Percentiles rank a stretch among this genome's conserved stretches.
Conservation (phyloP, 2,888 invertebrate species). For the Sinohyriopsis cumingii region DNA sequence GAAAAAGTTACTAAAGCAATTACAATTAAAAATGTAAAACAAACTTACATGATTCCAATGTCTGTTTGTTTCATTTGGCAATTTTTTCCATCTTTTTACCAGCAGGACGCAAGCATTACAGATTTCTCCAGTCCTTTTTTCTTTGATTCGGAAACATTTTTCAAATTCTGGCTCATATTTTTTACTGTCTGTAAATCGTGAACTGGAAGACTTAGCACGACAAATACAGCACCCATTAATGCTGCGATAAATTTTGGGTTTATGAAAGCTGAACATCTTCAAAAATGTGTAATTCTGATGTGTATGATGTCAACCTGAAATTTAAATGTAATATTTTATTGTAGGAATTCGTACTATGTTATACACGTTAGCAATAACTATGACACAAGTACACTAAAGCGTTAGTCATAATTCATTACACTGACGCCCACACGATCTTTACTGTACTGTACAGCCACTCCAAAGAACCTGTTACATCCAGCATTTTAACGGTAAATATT, state of each 20-base stretch:
- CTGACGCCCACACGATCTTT: no score
- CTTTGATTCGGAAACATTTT: slow-evolving; percentile 82
- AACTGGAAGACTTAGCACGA: slow-evolving; percentile 86
- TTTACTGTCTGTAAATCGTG: slow-evolving; percentile 87
- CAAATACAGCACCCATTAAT: slow-evolving; percentile 89
- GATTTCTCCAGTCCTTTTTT: slow-evolving; percentile 85
- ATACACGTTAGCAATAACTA: no score
- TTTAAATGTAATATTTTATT: no score
- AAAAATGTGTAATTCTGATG: neutral
- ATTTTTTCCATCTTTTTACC: slow-evolving; percentile 81
- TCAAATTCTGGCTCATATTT: slow-evolving; percentile 88
- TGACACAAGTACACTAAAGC: no score
- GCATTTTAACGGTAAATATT: no score
- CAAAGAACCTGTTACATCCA: no score
- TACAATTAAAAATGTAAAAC: neutral
- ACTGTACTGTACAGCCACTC: no score
- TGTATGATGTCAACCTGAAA: no score
- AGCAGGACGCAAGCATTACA: slow-evolving; percentile 89
- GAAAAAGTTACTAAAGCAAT: neutral
- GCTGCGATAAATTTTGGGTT: slow-evolving; percentile 83
- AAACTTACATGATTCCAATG: slow-evolving; percentile 68
- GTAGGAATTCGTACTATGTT: no score
- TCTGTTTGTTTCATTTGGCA: slow-evolving; percentile 61
- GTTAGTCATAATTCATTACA: no score
- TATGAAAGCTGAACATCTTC: slow-evolving; percentile 88